Evolutionary conservation across 2,113 vertebrate species (phyloP).

Genomic region (Aleadryas rufinucha): DNA sequence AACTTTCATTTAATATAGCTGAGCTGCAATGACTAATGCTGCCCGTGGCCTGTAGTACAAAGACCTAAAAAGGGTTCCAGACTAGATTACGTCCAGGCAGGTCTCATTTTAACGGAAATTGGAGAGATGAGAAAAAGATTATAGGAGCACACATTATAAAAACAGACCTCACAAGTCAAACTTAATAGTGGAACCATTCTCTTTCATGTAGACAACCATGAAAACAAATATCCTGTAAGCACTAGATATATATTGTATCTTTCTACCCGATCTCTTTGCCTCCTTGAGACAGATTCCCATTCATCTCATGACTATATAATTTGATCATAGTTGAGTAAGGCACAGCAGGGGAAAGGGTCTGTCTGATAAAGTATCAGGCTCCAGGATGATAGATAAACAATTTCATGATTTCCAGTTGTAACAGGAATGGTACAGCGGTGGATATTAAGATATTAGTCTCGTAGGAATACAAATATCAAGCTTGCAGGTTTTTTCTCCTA

Average conservation of each 20-base stretch:
- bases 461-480: not conserved
- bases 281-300: conserved; percentile 86
- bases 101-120: conserved; percentile 87
- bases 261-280: conserved; percentile 83
- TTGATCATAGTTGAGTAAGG: conserved; percentile 90
- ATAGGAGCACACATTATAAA: conserved; percentile 69
- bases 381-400: conserved; percentile 74
- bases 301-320: conserved; percentile 90
- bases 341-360: conserved; percentile 80
- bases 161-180: conserved; percentile 74
- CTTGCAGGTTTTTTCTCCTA: not conserved
- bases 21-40: conserved; percentile 55
- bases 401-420: conserved; percentile 60
- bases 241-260: conserved; percentile 82
- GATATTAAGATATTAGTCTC: conserved; percentile 47
- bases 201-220: conserved; percentile 83
- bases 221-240: conserved; percentile 98
- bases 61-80: conserved; percentile 69
- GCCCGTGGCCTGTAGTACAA: conserved; percentile 25
- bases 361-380: conserved; percentile 79
- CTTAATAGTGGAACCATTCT: conserved; percentile 73
- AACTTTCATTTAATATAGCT: conserved; percentile 64
- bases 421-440: conserved; percentile 15
- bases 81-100: conserved; percentile 82
- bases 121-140: conserved; percentile 84